Conservation (phyloP, 2,888 invertebrate genomes). For the Sinelater perroti region DNA sequence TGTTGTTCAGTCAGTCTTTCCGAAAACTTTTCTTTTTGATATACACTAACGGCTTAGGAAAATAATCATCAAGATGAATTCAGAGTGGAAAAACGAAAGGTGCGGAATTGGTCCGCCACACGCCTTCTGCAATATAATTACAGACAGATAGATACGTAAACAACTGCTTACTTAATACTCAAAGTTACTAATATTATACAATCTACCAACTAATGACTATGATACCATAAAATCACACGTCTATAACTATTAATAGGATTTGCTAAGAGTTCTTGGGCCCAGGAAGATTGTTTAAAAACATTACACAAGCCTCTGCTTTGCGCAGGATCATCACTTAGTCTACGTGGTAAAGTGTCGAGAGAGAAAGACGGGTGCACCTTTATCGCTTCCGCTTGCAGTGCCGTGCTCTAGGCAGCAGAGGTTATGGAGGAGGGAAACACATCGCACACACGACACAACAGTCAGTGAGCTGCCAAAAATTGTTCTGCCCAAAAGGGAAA, state of each 20-base stretch:
- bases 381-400: constrained; percentile 50
- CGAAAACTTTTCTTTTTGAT: constrained; percentile 57
- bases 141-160: too few relatives aligned
- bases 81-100: constrained; percentile 29
- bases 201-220: constrained; percentile 60
- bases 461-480: not conserved
- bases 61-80: constrained; percentile 9
- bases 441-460: constrained; percentile 9
- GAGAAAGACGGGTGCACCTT: constrained; percentile 32
- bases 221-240: constrained; percentile 62
- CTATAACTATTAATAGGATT: constrained; percentile 59
- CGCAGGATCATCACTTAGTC: constrained; percentile 56
- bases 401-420: constrained; percentile 49
- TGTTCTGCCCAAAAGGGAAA: not conserved
- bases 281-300: constrained; percentile 62
- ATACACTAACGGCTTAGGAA: too few relatives aligned
- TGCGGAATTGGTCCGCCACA: constrained; percentile 35
- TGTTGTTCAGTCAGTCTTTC: constrained; percentile 62
- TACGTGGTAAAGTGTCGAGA: constrained; percentile 52
- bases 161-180: constrained; percentile 48
- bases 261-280: constrained; percentile 60
- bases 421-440: constrained; percentile 12
- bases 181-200: constrained; percentile 51
- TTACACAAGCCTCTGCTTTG: constrained; percentile 53
- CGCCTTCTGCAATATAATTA: constrained; percentile 18